These are phyloP conservation scores for Theonella swinhoei DNA, from an alignment of 37 sponge, comb jelly and placozoan species.

Conservation along the genomic window DNA sequence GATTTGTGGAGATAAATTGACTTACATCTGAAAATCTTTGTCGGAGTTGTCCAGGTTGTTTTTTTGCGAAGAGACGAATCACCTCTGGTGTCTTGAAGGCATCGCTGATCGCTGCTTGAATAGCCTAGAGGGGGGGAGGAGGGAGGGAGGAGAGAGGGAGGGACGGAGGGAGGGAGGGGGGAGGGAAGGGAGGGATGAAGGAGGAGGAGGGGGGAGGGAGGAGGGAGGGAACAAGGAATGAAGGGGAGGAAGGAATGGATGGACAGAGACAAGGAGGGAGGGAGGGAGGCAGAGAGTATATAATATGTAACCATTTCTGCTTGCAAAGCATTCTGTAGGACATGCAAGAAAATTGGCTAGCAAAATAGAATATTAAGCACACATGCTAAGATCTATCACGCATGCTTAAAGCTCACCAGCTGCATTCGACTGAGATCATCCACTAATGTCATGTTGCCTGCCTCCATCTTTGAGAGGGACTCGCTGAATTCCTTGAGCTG, in stretches of 20 bases:
- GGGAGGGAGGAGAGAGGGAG: background rate
- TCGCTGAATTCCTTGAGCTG: slow-evolving; percentile 95
- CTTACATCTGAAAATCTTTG: slow-evolving; percentile 80
- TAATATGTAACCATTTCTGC: too few relatives aligned
- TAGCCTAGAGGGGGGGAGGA: slow-evolving; percentile 67
- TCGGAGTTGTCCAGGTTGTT: slow-evolving; percentile 96
- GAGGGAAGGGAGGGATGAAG: background rate
- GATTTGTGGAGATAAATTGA: too few relatives aligned
- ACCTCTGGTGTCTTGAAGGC: slow-evolving; percentile 99
- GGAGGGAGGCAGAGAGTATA: background rate
- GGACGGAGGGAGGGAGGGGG: background rate
- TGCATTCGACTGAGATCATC: slow-evolving; percentile 88
- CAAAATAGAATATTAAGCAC: too few relatives aligned
- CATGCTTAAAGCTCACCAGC: too few relatives aligned
- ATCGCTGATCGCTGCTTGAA: slow-evolving; percentile 96
- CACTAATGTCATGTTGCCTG: slow-evolving; percentile 89
- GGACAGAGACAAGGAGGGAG: background rate
- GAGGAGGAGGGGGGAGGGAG: background rate
- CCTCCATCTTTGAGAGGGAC: slow-evolving; percentile 81
- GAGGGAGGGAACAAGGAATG: background rate
- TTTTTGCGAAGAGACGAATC: slow-evolving; percentile 95
- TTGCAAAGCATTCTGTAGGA: too few relatives aligned
- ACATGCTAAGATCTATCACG: too few relatives aligned
- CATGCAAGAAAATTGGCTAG: too few relatives aligned
- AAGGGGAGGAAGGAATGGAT: background rate